phyloP scores from a whole-genome alignment of 2,888 invertebrate genomes.

The Unio pictorum region DNA sequence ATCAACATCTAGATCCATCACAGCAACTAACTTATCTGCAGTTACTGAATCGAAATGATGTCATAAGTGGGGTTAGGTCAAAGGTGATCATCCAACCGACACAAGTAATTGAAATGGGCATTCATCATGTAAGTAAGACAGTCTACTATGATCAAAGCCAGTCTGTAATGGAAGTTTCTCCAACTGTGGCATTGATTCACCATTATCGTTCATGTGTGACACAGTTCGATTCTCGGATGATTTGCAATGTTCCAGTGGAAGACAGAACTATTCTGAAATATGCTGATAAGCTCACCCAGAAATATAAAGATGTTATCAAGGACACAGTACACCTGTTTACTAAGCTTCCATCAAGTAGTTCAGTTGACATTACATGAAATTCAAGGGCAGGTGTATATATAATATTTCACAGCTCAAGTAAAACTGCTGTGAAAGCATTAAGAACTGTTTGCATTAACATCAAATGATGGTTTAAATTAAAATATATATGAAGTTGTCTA shows the following conservation, averaged over 20 bases:
- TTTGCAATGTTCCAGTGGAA: conserved; percentile 33
- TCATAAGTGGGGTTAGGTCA: conserved; percentile 39
- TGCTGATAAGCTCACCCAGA: conserved; percentile 24
- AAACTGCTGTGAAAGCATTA: no score
- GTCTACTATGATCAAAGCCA: conserved; percentile 23
- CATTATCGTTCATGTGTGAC: conserved; percentile 53
- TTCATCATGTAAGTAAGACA: conserved; percentile 58
- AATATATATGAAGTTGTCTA: no score
- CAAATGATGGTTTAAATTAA: no score
- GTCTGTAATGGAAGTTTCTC: conserved; percentile 25
- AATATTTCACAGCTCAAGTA: no score
- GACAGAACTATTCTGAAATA: conserved; percentile 47
- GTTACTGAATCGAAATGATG: conserved; percentile 40
- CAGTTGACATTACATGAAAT: no score
- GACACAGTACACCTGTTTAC: conserved; percentile 29
- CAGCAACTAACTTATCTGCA: conserved; percentile 50
- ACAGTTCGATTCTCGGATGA: conserved; percentile 45
- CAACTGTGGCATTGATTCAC: conserved; percentile 46
- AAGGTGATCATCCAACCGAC: conserved; percentile 56
- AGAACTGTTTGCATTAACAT: no score
- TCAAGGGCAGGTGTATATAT: no score
- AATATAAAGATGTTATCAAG: conserved; percentile 30
- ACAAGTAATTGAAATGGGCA: conserved; percentile 56
- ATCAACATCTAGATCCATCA: conserved; percentile 29
- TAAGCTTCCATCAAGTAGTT: background rate